Evolutionary conservation across 1,140 invertebrate genomes (phyloP).

Genomic region (Aphelinus certus): DNA sequence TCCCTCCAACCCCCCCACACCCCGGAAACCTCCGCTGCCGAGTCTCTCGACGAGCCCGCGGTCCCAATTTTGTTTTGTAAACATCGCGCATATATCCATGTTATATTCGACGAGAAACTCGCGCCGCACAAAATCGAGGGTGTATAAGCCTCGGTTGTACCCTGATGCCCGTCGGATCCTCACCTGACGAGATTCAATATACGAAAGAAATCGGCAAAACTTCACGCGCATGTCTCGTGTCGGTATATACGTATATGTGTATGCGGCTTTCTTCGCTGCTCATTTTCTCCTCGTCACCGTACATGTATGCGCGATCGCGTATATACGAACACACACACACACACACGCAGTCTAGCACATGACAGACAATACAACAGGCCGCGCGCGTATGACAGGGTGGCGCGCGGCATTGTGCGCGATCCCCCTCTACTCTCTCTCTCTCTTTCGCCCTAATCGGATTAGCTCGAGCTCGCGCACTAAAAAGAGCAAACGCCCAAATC

Average conservation of each 20-base stretch:
- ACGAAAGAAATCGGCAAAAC: too few relatives aligned
- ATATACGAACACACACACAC: neutral
- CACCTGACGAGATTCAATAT: too few relatives aligned
- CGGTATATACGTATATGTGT: constrained; percentile 4
- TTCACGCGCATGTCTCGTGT: constrained; percentile 1
- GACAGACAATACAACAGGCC: too few relatives aligned
- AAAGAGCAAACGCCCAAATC: constrained; percentile 67
- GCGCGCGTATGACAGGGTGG: too few relatives aligned
- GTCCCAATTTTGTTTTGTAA: too few relatives aligned
- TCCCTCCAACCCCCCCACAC: too few relatives aligned
- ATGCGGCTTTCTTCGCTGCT: constrained; percentile 1
- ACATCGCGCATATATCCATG: neutral
- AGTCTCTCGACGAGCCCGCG: too few relatives aligned
- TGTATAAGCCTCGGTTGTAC: too few relatives aligned
- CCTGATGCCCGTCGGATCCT: too few relatives aligned
- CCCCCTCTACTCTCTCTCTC: constrained; percentile 8
- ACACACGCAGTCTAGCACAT: neutral
- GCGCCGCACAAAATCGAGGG: neutral
- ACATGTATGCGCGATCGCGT: too few relatives aligned
- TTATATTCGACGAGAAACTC: constrained; percentile 1
- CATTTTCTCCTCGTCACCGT: constrained; percentile 10
- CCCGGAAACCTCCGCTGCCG: too few relatives aligned
- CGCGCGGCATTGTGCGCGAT: constrained; percentile 44
- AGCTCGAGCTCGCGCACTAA: constrained; percentile 56
- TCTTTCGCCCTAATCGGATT: constrained; percentile 56